These are phyloP conservation scores for Cyclophora punctaria DNA, from an alignment of 2,888 invertebrate species.

Conservation along the genomic window DNA sequence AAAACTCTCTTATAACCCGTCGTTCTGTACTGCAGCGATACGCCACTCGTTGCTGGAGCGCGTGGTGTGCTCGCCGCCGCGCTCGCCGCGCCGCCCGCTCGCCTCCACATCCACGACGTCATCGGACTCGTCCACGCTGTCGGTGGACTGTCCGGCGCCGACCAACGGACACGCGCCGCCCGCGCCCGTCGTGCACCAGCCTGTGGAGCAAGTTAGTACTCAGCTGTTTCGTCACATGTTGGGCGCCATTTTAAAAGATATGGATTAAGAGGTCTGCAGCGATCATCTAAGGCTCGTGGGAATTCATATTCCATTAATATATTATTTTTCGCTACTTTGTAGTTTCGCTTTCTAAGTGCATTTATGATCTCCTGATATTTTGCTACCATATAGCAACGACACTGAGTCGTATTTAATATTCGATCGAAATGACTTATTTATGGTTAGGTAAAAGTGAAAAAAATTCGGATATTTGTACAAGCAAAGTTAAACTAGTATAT, in stretches of 20 bases:
- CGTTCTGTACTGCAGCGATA: constrained; percentile 65
- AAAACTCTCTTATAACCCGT: not conserved
- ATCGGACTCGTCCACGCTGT: constrained; percentile 78
- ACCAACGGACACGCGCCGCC: constrained; percentile 31
- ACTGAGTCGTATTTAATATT: no score
- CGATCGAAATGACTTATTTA: no score
- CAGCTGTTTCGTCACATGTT: not conserved
- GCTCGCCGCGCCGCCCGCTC: constrained; percentile 71
- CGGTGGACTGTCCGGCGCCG: constrained; percentile 63
- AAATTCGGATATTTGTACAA: no score
- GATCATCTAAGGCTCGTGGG: not conserved
- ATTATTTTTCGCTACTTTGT: not conserved
- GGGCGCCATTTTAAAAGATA: not conserved
- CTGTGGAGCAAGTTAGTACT: constrained; percentile 50
- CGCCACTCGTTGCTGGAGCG: constrained; percentile 80
- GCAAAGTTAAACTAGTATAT: no score
- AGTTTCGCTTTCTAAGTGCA: no score
- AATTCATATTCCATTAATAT: not conserved
- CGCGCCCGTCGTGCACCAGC: constrained; percentile 39
- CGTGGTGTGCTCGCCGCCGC: constrained; percentile 59
- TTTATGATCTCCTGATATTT: no score
- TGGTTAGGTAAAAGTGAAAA: no score
- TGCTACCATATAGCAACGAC: no score
- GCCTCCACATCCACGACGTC: constrained; percentile 81
- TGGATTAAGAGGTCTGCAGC: no score